Evolutionary conservation across 1,140 invertebrate genomes (phyloP).

Genomic region (Neelides sp.): DNA sequence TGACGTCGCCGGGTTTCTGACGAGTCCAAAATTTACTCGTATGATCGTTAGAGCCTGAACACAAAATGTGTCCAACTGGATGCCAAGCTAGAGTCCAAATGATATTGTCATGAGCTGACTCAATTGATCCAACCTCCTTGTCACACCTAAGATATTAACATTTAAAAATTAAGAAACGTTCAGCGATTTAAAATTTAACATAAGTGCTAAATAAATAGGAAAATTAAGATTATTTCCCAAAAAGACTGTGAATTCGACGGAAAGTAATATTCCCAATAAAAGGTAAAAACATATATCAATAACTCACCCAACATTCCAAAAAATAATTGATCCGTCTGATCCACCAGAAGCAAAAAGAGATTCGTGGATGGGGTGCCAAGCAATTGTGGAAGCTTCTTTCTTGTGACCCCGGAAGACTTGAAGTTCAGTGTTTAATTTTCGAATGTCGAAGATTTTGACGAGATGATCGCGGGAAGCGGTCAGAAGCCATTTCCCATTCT

Average conservation of each 20-base stretch:
- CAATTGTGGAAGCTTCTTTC: constrained; percentile 91
- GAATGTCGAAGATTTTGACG: constrained; percentile 94
- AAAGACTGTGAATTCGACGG: no score
- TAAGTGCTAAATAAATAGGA: neutral
- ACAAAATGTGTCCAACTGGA: constrained; percentile 94
- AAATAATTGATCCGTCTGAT: constrained; percentile 92
- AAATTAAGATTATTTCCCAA: no score
- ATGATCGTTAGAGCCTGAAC: constrained; percentile 95
- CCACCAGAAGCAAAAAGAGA: constrained; percentile 90
- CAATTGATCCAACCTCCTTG: constrained; percentile 94
- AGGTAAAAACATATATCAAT: constrained; percentile 2
- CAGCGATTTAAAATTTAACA: neutral
- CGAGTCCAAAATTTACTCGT: constrained; percentile 98
- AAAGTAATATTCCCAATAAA: neutral
- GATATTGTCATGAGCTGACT: constrained; percentile 96
- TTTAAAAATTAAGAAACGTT: neutral
- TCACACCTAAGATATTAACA: constrained; percentile 54
- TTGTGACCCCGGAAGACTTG: constrained; percentile 97
- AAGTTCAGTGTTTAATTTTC: constrained; percentile 83
- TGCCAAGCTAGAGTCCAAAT: constrained; percentile 99
- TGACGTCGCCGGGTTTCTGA: constrained; percentile 92
- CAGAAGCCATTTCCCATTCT: constrained; percentile 98
- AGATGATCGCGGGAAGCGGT: constrained; percentile 96
- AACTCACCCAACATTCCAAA: constrained; percentile 90
- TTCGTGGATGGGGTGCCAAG: constrained; percentile 97